Percentiles rank a stretch among this genome's conserved stretches.
Evolutionary conservation across 2,113 vertebrate species (phyloP).

Genomic region (Lota lota): DNA sequence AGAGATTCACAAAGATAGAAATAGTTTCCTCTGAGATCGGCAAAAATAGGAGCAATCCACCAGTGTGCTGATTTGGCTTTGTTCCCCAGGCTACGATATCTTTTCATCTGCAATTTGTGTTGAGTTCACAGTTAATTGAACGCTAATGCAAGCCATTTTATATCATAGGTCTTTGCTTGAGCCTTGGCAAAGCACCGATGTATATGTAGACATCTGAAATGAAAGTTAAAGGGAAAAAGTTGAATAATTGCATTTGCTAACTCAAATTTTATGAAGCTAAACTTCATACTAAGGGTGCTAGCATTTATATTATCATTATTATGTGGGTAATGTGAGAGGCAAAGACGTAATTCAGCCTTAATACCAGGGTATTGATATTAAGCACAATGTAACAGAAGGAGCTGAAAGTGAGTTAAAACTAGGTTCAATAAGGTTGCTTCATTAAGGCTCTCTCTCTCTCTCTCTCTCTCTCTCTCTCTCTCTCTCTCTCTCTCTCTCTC

Average conservation of each 20-base stretch:
- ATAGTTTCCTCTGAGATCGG: slow-evolving; percentile 21
- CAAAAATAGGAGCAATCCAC: neutral
- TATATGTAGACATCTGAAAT: slow-evolving; percentile 11
- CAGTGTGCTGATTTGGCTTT: slow-evolving; percentile 23
- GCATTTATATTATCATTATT: neutral
- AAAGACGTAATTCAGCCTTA: neutral
- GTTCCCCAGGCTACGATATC: slow-evolving; percentile 15
- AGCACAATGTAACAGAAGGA: slow-evolving; percentile 13
- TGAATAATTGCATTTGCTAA: neutral
- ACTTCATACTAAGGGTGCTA: neutral
- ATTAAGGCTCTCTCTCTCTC: slow-evolving; percentile 22
- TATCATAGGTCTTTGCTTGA: slow-evolving; percentile 1
- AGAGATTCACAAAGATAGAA: slow-evolving; percentile 22
- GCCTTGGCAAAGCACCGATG: neutral
- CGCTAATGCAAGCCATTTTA: slow-evolving; percentile 23
- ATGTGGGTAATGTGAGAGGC: slow-evolving; percentile 20
- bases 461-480: slow-evolving; percentile 36
- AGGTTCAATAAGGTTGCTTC: slow-evolving; percentile 44
- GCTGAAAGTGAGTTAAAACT: neutral
- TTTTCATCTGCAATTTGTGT: slow-evolving; percentile 33
- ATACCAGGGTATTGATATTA: slow-evolving; percentile 1
- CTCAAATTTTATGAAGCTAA: neutral
- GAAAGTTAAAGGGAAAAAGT: slow-evolving; percentile 17
- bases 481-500: slow-evolving; percentile 34
- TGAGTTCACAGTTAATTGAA: slow-evolving; percentile 36